Base-by-base conservation (phyloP, 1,140 invertebrate genomes). In the Asbolus verrucosus region DNA sequence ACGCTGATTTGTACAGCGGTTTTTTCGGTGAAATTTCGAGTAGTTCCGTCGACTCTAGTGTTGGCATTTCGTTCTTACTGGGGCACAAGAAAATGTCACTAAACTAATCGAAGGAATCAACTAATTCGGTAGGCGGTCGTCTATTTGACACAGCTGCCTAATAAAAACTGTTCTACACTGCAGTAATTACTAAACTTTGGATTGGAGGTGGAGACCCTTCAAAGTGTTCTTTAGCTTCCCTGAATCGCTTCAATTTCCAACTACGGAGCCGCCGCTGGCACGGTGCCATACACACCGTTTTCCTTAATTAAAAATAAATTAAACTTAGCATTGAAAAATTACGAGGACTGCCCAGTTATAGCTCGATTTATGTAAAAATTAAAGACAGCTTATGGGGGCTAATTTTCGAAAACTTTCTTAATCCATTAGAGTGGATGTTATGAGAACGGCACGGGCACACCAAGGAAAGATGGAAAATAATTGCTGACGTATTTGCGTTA, bases 21-120 rank as follows among this genome's bases (percentile, higher is more conserved):
- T 18, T 16, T 43, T 43, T 16, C 15, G 6, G 5, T 43, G 14
- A 27, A 24, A 50, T 50, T 50, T 8, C 43, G 19, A 27, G 27
- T 21, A 54, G 11, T 19, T 27, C 46, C 46, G 27, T 21, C 46
- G 27, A 54, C 46, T 54, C 18, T n/a, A 19, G 19, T 2, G 19
- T 24, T 27, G 46, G 46, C 11, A 54, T 54, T 54, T 54, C 6
- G 46, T 54, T 14, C 14, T n/a, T n/a, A n/a, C n/a, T n/a, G 18
- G 46, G 46, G 8, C 27, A 14, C 46, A 54, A 54, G 39, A 63
- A 62, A 63, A 41, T 63, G 61, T 63, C 61, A 63, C 61, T 41
- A 63, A 63, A 63, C 61, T 63, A 63, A 63, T 63, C 61, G 61
- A 63, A 63, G 61, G 61, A 63, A 63, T 63, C 61, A 63, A 63